Evolutionary conservation across 2,797 vertebrate species (phyloP).

Genomic region (Aotus griseimembra): DNA sequence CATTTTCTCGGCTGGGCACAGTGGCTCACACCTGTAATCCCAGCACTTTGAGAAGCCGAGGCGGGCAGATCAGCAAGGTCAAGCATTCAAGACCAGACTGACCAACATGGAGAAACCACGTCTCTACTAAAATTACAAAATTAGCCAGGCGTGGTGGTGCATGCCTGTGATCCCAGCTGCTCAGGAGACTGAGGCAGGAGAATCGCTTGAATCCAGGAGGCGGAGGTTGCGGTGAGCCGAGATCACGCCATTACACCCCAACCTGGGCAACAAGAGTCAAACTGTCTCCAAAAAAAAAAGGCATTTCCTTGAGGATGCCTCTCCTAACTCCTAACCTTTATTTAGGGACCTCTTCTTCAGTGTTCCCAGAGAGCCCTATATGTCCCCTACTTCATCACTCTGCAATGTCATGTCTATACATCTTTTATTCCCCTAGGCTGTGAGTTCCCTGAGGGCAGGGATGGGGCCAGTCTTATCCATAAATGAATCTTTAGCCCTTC

Average conservation of each 20-base stretch:
- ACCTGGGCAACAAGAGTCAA: not conserved
- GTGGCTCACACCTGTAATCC: not conserved
- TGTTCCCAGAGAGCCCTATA: not conserved
- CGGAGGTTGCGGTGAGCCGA: not conserved
- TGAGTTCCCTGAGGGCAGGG: not conserved
- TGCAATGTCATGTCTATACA: not conserved
- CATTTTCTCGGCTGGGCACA: not conserved
- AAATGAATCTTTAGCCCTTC: not conserved
- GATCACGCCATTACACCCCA: not conserved
- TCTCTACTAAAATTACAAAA: not conserved
- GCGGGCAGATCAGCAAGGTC: not conserved
- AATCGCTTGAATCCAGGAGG: not conserved
- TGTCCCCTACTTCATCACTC: not conserved
- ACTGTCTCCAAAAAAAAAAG: not conserved
- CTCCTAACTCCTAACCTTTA: not conserved
- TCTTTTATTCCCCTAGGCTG: not conserved
- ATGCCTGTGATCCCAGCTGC: not conserved
- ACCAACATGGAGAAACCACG: not conserved
- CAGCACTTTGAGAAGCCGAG: not conserved
- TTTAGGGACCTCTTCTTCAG: not conserved
- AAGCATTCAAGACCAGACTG: not conserved
- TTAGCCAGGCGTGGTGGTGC: not conserved
- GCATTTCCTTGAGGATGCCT: not conserved
- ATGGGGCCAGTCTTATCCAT: not conserved
- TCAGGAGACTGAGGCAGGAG: not conserved